Evolutionary conservation across 2,888 invertebrate species (phyloP).

Genomic region (Tachina lurida): DNA sequence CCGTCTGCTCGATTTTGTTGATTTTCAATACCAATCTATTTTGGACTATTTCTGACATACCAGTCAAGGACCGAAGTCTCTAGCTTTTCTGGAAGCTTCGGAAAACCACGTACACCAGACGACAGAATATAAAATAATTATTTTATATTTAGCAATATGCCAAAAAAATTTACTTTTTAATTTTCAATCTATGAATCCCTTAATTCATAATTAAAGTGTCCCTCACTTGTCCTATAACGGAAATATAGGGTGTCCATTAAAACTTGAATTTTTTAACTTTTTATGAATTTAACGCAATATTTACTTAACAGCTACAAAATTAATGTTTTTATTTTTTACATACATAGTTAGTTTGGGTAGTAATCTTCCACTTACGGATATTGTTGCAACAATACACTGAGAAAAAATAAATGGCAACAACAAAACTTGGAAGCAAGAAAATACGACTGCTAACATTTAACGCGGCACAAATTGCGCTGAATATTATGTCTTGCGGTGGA

Average conservation of each 20-base stretch:
- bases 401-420: slow-evolving; percentile 6
- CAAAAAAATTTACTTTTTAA: not conserved
- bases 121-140: no score
- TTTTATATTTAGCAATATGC: slow-evolving; percentile 26
- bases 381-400: not conserved
- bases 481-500: no score
- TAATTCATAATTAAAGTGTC: not conserved
- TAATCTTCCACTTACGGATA: no score
- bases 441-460: no score
- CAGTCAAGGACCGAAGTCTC: no score
- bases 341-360: slow-evolving; percentile 16
- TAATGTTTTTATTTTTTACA: not conserved
- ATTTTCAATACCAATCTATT: no score
- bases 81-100: no score
- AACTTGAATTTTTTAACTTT: slow-evolving; percentile 12
- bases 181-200: not conserved
- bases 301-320: slow-evolving; percentile 5
- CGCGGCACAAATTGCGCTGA: no score
- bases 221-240: slow-evolving; percentile 19
- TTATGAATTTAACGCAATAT: slow-evolving; percentile 14
- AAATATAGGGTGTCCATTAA: slow-evolving; percentile 1
- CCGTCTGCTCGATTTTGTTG: no score
- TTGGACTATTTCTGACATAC: no score
- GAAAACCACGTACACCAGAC: no score
- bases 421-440: not conserved